phyloP scores from a whole-genome alignment of 1,140 invertebrate species.

The Neodiprion fabricii region DNA sequence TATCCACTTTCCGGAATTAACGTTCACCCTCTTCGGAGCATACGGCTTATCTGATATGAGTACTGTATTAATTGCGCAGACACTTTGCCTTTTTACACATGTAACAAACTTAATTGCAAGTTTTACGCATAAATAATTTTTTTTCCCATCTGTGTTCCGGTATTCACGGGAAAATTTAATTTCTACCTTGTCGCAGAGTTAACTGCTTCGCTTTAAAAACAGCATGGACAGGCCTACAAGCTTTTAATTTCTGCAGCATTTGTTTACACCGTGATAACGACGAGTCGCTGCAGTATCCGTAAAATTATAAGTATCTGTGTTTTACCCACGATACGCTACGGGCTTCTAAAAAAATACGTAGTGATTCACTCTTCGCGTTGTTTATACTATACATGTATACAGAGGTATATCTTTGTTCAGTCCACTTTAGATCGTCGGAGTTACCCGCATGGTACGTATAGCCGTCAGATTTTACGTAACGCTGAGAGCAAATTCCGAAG shows the following conservation, averaged over 20 bases:
- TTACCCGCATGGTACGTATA: no score
- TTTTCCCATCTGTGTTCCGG: not conserved
- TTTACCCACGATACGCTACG: no score
- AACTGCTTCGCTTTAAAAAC: not conserved
- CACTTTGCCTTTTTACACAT: not conserved
- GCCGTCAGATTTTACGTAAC: no score
- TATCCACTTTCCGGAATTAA: not conserved
- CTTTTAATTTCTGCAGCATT: not conserved
- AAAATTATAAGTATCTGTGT: not conserved
- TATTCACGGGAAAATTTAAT: not conserved
- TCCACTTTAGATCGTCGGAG: no score
- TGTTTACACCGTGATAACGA: not conserved
- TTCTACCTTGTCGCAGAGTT: not conserved
- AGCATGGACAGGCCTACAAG: not conserved
- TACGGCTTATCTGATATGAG: no score
- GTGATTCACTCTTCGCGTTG: no score
- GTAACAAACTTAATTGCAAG: not conserved
- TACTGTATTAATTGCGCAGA: no score
- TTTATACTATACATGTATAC: no score
- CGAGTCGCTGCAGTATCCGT: not conserved
- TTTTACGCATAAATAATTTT: not conserved
- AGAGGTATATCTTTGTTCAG: no score
- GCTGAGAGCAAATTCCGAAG: no score
- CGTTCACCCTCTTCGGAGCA: not conserved
- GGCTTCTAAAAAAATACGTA: no score